phyloP scores from a whole-genome alignment of 92 coral and sea anemone genomes.

The Zoanthus gigantus region DNA sequence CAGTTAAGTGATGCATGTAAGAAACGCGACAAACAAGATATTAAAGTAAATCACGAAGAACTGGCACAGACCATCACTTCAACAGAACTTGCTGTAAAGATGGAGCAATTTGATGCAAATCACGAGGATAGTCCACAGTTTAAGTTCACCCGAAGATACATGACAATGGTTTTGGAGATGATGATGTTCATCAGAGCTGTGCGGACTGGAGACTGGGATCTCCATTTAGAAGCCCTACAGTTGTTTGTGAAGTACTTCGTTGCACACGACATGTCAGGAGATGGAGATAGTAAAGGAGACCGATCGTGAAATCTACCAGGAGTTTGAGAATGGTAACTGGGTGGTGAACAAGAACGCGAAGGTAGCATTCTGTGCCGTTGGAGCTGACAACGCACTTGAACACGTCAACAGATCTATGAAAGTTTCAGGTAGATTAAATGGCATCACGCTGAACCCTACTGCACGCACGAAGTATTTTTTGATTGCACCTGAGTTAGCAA shows the following conservation, averaged over 20 bases:
- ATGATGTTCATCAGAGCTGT: conserved; percentile 16
- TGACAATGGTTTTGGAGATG: conserved; percentile 74
- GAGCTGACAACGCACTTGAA: conserved; percentile 66
- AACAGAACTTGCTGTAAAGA: conserved; percentile 57
- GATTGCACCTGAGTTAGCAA: conserved; percentile 67
- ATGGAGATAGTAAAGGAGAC: conserved; percentile 51
- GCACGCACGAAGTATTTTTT: conserved; percentile 49
- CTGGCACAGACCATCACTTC: conserved; percentile 54
- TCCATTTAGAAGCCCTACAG: conserved; percentile 65
- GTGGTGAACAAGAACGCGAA: conserved; percentile 65
- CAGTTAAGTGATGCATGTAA: conserved; percentile 53
- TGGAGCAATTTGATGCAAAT: conserved; percentile 63
- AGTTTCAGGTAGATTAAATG: conserved; percentile 12
- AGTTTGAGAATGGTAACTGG: conserved; percentile 72
- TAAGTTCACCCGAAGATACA: conserved; percentile 64
- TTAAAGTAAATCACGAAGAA: conserved; percentile 41
- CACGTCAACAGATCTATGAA: conserved; percentile 66
- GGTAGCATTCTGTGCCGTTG: conserved; percentile 63
- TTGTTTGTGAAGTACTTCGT: conserved; percentile 70
- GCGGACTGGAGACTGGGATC: conserved; percentile 75
- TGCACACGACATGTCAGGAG: conserved; percentile 68
- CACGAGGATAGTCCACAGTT: conserved; percentile 61
- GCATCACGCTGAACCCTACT: not conserved
- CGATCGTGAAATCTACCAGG: conserved; percentile 68
- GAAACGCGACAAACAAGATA: conserved; percentile 47